Evolutionary conservation across 1,140 invertebrate species (phyloP).

Genomic region (Ephestia elutella): DNA sequence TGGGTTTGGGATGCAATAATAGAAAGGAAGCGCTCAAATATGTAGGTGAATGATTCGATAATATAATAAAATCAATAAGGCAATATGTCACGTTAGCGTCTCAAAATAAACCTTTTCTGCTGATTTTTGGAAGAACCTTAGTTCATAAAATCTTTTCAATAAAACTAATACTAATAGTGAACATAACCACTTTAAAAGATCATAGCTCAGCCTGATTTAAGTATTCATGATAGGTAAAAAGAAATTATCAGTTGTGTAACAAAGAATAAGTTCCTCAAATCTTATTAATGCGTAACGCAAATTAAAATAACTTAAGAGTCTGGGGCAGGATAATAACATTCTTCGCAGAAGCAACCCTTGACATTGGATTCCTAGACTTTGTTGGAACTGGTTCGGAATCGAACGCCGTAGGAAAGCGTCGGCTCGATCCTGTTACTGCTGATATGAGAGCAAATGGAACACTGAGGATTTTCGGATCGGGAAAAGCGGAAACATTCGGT

Average conservation of each 20-base stretch:
- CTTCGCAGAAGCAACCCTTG: background rate
- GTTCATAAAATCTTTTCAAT: too few species aligned
- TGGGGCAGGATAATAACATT: background rate
- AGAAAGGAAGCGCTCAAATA: background rate
- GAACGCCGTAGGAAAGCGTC: background rate
- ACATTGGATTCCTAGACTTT: background rate
- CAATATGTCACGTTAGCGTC: background rate
- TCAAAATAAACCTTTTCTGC: too few species aligned
- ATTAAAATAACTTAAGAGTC: background rate
- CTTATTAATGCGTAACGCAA: too few species aligned
- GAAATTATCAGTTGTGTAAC: too few species aligned
- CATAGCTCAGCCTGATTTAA: too few species aligned
- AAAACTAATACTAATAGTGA: too few species aligned
- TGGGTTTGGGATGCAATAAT: background rate
- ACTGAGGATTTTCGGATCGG: slow-evolving; percentile 3
- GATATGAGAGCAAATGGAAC: slow-evolving; percentile 1
- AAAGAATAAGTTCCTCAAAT: too few species aligned
- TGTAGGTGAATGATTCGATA: background rate
- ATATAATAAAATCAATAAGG: background rate
- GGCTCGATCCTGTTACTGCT: background rate
- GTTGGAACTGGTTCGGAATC: background rate
- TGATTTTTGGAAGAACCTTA: too few species aligned
- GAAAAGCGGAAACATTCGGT: slow-evolving; percentile 4
- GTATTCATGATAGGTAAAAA: too few species aligned
- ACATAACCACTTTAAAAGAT: too few species aligned